These are phyloP conservation scores for Sardinella longiceps DNA, from an alignment of 2,797 vertebrate species.

Conservation along the genomic window DNA sequence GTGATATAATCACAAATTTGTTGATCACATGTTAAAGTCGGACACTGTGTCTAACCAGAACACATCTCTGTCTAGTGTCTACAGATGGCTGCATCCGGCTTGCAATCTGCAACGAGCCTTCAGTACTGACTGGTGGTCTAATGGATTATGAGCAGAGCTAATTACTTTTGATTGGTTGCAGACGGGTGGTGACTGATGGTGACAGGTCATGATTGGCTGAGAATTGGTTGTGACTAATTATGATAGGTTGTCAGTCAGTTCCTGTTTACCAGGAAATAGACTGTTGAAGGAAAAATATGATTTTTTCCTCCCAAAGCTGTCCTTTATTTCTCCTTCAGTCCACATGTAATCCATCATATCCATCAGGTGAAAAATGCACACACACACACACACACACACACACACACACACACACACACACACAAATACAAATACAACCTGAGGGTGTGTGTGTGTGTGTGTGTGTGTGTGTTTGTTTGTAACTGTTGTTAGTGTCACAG, in stretches of 20 bases:
- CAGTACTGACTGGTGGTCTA: conserved; percentile 2
- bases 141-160: neutral
- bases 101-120: too few species aligned
- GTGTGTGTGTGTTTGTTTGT: neutral
- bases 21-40: too few species aligned
- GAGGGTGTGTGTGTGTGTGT: conserved; percentile 9
- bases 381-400: neutral
- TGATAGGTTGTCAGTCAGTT: conserved; percentile 13
- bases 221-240: conserved; percentile 13
- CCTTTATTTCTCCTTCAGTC: neutral
- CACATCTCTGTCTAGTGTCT: too few species aligned
- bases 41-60: too few species aligned
- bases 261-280: neutral
- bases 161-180: conserved; percentile 8
- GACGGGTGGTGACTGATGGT: conserved; percentile 2
- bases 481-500: neutral
- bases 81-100: too few species aligned
- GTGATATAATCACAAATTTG: too few species aligned
- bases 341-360: neutral
- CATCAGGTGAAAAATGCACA: neutral
- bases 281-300: neutral
- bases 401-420: neutral
- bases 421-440: too few species aligned
- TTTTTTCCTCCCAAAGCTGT: neutral
- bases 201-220: conserved; percentile 8